Evolutionary conservation across 1,140 invertebrate genomes (phyloP), one percentile per base, ranked within the genome.

Genomic region (Plutomurus gul): DNA sequence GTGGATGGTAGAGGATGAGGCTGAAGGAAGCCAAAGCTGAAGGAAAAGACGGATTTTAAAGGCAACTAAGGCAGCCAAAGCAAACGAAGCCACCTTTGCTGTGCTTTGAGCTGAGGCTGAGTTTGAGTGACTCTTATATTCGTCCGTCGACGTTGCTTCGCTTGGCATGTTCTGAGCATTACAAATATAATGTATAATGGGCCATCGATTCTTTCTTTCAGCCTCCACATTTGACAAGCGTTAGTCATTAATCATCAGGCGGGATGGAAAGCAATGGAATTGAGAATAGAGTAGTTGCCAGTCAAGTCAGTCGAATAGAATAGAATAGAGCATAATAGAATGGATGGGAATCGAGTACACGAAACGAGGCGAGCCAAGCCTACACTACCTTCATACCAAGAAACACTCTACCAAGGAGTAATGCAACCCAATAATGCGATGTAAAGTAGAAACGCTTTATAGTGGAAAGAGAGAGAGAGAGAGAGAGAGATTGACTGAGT

Each of bases 241-340:
- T 43, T 76, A 72, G 79, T 77, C 79, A 81, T 81, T 81, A 81
- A 81, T 81, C 79, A 81, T 81, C 79, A 81, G 76, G 65, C 56
- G 76, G 76, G 76, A 77, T 77, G 30, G 76, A 76, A 76, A 77
- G 71, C 43, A 80, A 80, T 73, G 71, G 37, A 80, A 76, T 73
- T 47, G 79, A 76, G 76, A 70, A 60, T 65, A 65, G 56, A 65
- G 56, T 65, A 65, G 56, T 65, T 65, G 25, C 56, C 16, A 65
- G 56, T 65, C 56, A 27, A 49, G 46, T 49, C 46, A 43, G 10
- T 43, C n/a, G n/a, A n/a, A n/a, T n/a, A n/a, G n/a, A n/a, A n/a
- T n/a, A n/a, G n/a, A n/a, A n/a, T n/a, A n/a, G n/a, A n/a, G n/a
- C 30, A 65, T 36, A 65, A 65, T 65, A 30, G 56, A 65, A 65